phyloP scores from a whole-genome alignment of 1,140 invertebrate genomes.

The Drosophila pachea region DNA sequence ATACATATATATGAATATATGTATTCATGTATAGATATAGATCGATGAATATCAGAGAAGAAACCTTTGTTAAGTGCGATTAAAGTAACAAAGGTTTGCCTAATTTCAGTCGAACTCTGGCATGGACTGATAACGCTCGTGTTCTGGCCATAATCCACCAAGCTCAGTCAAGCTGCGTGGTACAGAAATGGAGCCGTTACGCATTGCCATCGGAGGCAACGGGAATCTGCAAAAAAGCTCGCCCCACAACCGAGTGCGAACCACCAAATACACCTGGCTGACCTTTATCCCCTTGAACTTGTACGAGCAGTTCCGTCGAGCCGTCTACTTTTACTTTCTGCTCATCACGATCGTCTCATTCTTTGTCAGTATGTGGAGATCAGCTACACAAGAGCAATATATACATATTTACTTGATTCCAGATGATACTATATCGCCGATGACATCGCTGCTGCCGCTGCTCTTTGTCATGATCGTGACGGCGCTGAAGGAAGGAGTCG shows the following conservation, averaged over 20 bases:
- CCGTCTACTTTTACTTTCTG: constrained; percentile 92
- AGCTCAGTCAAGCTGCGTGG: not conserved
- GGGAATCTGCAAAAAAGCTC: not conserved
- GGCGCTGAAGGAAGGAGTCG: constrained; percentile 88
- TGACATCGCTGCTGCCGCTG: constrained; percentile 87
- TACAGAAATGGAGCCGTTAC: constrained; percentile 19
- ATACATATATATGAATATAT: too few species aligned
- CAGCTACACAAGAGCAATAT: not conserved
- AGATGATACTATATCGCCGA: constrained; percentile 87
- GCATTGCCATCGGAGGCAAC: constrained; percentile 40
- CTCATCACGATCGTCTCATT: constrained; percentile 83
- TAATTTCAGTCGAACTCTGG: constrained; percentile 47
- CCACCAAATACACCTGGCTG: constrained; percentile 87
- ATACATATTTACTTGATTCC: not conserved
- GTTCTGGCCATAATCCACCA: constrained; percentile 18
- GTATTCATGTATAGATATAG: too few species aligned
- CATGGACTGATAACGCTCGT: constrained; percentile 42
- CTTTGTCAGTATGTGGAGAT: constrained; percentile 80
- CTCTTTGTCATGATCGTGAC: constrained; percentile 89
- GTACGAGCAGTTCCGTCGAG: constrained; percentile 89
- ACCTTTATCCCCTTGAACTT: constrained; percentile 91
- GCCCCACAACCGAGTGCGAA: constrained; percentile 81
- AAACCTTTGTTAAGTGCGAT: constrained; percentile 4
- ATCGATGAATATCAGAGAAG: not conserved
- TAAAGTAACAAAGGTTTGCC: constrained; percentile 6